Evolutionary conservation across 2,797 vertebrate species (phyloP).

Genomic region (Paguma larvata): DNA sequence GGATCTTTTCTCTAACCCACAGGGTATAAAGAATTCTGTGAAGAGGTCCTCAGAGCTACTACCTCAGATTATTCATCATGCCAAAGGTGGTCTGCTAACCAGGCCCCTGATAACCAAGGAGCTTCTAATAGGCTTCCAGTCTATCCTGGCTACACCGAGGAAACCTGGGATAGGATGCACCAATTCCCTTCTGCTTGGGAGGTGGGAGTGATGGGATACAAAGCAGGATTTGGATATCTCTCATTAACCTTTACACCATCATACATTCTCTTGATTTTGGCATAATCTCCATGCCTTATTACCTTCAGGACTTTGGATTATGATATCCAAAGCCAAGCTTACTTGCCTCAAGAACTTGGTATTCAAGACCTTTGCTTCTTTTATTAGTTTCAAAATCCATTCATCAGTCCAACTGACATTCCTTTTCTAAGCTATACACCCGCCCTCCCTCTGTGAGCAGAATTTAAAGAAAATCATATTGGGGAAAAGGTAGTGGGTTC

Average conservation of each 20-base stretch:
- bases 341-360: conserved; percentile 34
- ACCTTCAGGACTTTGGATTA: conserved; percentile 1
- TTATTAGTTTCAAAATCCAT: conserved; percentile 38
- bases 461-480: neutral
- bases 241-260: neutral
- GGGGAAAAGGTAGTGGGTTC: neutral
- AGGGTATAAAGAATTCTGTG: neutral
- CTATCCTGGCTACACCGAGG: neutral
- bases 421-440: neutral
- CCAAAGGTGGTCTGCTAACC: neutral
- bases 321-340: neutral
- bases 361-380: conserved; percentile 4
- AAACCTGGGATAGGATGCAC: neutral
- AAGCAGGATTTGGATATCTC: neutral
- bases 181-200: neutral
- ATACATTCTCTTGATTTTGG: neutral
- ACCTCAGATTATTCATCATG: neutral
- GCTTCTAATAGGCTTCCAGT: neutral
- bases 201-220: neutral
- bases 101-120: neutral
- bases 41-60: neutral
- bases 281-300: neutral
- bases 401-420: neutral
- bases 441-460: neutral
- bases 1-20: neutral